Evolutionary conservation across 2,113 vertebrate genomes (phyloP).

Genomic region (Emydocephalus ijimae): DNA sequence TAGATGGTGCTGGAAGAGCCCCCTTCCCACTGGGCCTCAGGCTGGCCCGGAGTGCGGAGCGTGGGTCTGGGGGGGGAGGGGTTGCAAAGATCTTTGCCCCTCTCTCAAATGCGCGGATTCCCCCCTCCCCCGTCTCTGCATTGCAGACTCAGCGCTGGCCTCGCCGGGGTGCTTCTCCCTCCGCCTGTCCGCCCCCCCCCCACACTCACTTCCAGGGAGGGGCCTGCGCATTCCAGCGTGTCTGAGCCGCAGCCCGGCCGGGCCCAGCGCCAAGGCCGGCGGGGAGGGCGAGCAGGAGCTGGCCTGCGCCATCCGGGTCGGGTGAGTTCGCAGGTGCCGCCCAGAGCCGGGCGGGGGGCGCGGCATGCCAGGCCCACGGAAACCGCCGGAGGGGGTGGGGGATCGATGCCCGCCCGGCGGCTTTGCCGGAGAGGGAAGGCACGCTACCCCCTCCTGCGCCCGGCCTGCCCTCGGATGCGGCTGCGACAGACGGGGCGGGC

Average conservation of each 20-base stretch:
- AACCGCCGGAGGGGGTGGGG: too few species aligned
- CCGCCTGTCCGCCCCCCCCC: not conserved
- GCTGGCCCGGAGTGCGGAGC: not conserved
- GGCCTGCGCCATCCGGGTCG: not conserved
- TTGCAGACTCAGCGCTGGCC: not conserved
- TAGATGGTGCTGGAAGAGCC: not conserved
- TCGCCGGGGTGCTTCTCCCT: not conserved
- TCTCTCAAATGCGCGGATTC: too few species aligned
- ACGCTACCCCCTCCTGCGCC: not conserved
- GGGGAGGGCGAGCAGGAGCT: not conserved
- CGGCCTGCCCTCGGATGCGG: not conserved
- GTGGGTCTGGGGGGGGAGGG: not conserved
- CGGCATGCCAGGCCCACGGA: not conserved
- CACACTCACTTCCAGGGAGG: not conserved
- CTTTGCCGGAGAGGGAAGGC: not conserved
- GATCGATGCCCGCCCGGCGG: not conserved
- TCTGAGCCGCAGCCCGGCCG: not conserved
- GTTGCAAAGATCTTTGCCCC: not conserved
- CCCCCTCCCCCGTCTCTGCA: not conserved
- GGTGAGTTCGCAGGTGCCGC: constrained; percentile 3
- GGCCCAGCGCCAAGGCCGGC: not conserved
- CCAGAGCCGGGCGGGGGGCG: not conserved
- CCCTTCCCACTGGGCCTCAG: not conserved
- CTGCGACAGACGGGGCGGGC: not conserved
- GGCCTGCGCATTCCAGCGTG: constrained; percentile 12